Conservation (phyloP, 2,888 invertebrate genomes). For the Thecocarcelia acutangulata region DNA sequence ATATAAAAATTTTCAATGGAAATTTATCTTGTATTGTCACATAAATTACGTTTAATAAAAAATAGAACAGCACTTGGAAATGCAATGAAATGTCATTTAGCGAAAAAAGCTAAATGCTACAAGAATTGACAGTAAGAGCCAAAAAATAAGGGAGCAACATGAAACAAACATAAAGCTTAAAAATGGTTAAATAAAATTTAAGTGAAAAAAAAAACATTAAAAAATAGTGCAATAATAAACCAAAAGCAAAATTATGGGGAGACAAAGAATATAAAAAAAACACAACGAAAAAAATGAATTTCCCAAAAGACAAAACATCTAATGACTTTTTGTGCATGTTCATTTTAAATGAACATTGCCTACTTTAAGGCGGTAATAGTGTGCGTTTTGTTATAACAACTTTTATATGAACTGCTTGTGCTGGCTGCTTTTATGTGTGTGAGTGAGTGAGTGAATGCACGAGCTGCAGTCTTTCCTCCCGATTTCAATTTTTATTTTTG, state of each 20-base stretch:
- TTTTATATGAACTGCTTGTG: not conserved
- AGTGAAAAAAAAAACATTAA: constrained; percentile 28
- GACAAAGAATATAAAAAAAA: constrained; percentile 45
- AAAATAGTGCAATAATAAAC: constrained; percentile 37
- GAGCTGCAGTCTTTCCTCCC: constrained; percentile 16
- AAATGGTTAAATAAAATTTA: constrained; percentile 63
- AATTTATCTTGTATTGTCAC: constrained; percentile 68
- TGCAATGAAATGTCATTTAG: constrained; percentile 56
- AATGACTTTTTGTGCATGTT: constrained; percentile 63
- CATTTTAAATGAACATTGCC: constrained; percentile 56
- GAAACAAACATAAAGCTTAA: constrained; percentile 5
- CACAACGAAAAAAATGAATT: constrained; percentile 57
- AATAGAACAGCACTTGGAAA: constrained; percentile 45
- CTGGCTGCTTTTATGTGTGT: not conserved
- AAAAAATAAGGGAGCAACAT: not conserved
- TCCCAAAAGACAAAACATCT: constrained; percentile 65
- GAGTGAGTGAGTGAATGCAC: constrained; percentile 9
- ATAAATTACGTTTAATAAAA: constrained; percentile 65
- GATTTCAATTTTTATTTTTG: constrained; percentile 51
- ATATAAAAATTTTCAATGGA: constrained; percentile 57
- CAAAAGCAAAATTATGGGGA: constrained; percentile 54
- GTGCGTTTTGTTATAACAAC: constrained; percentile 38
- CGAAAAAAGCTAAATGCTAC: not conserved
- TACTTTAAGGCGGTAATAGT: constrained; percentile 51
- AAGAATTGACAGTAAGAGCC: not conserved